Evolutionary conservation across 2,113 vertebrate genomes (phyloP), one percentile per base, ranked within the genome.

Genomic region (Lethenteron reissneri): DNA sequence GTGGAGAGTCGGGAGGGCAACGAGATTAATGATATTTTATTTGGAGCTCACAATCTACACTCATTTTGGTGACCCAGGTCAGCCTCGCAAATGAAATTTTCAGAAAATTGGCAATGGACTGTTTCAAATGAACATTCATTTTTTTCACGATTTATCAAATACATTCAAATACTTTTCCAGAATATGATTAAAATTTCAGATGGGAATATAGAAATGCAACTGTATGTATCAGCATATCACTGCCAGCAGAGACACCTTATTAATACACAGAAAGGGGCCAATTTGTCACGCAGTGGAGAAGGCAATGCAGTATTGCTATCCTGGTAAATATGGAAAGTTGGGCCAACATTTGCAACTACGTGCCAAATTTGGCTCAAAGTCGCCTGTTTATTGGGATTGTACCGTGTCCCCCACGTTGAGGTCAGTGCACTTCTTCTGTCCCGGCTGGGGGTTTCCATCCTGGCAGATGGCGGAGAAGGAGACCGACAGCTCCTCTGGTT

Each of bases 371-470:
- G 15, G 56, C n/a, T 14, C 25, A 11, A 9, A 60, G 10, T 57
- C 11, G 72, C 15, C 56, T 69, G 57, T 17, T n/a, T 58, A 12
- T 9, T 70, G 0, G 15, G 74, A 62, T 83, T 91, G 89, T 76
- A 99, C 94, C 1, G 90, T 99, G 79, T 99, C 94, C 74, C 94
- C 91, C 2, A 94, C 95, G 80, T 88, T 95, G 75, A 99, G 79
- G 76, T 88, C 91, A 2, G 83, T 86, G 70, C 94, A 99, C 73
- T 91, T 99, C 79, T 84, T 85, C 78, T 89, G 81, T 57, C 88
- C 89, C 0, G 88, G 84, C 71, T 90, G 85, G 4, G 87, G 84
- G 12, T 82, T 56, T 0, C 91, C 91, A 0, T 99, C 92, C 75
- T 99, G 92, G 76, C 94, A 99, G 0, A 86, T 95, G 57, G 92